A percentile compares a stretch with the other conserved stretches of the same genome.
Evolutionary conservation across 2,797 vertebrate species (phyloP).

Genomic region (Poeciliopsis turneri): DNA sequence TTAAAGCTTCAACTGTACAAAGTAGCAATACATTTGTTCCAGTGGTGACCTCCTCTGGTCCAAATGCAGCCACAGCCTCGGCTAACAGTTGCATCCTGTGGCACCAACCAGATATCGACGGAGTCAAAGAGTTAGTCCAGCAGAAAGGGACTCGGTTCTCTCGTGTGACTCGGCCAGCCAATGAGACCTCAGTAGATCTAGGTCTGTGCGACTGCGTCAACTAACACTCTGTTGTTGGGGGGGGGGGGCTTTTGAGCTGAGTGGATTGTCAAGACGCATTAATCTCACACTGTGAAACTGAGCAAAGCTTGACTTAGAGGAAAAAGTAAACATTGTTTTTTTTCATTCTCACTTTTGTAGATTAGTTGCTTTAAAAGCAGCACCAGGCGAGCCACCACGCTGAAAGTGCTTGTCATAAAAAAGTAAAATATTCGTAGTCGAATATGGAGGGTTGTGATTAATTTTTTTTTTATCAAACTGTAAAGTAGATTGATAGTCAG

Average conservation of each 20-base stretch:
- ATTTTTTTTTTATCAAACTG: not conserved
- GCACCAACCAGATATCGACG: slow-evolving; percentile 67
- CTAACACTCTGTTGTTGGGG: slow-evolving; percentile 81
- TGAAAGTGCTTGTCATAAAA: slow-evolving; percentile 8
- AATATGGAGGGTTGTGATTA: not conserved
- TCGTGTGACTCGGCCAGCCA: slow-evolving; percentile 77
- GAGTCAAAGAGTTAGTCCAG: slow-evolving; percentile 76
- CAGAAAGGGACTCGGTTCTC: slow-evolving; percentile 63
- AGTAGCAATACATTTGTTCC: slow-evolving; percentile 10
- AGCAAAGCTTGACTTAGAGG: slow-evolving; percentile 50
- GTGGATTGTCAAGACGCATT: slow-evolving; percentile 74
- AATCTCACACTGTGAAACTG: slow-evolving; percentile 60
- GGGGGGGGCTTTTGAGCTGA: slow-evolving; percentile 63
- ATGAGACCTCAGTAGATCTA: slow-evolving; percentile 72
- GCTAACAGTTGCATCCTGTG: slow-evolving; percentile 67
- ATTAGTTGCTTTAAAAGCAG: slow-evolving; percentile 17
- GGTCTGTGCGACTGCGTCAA: slow-evolving; percentile 72
- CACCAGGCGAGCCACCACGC: not conserved
- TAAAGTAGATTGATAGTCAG: slow-evolving; percentile 19
- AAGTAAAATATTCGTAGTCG: slow-evolving; percentile 1
- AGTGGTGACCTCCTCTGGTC: slow-evolving; percentile 32
- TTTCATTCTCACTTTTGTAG: slow-evolving; percentile 17
- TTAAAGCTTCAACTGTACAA: slow-evolving; percentile 12
- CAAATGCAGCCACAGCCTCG: slow-evolving; percentile 36
- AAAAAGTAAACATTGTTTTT: slow-evolving; percentile 57